Evolutionary conservation across 2,888 invertebrate species (phyloP).

Genomic region (Cheilosia urbana): DNA sequence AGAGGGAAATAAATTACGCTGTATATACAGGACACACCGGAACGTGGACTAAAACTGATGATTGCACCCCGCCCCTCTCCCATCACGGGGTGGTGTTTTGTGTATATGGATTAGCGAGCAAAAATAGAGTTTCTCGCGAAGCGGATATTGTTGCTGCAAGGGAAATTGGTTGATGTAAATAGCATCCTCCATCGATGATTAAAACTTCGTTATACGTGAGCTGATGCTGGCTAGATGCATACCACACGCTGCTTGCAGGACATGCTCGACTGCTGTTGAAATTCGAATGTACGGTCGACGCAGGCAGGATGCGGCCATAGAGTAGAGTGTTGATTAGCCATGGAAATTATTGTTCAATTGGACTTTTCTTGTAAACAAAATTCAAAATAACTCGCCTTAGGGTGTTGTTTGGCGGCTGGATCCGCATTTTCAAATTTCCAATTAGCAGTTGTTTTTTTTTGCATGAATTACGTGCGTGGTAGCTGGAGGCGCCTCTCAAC

Average conservation of each 20-base stretch:
- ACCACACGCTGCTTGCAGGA: not conserved
- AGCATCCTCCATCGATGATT: slow-evolving; percentile 45
- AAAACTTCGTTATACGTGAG: slow-evolving; percentile 34
- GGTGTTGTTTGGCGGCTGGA: too few species aligned
- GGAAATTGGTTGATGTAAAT: slow-evolving; percentile 59
- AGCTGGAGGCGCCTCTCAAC: too few species aligned
- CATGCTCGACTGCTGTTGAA: slow-evolving; percentile 2
- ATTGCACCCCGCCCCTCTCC: not conserved
- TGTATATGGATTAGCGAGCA: slow-evolving; percentile 29
- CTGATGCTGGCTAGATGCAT: not conserved
- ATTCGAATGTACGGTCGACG: slow-evolving; percentile 5
- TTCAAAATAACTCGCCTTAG: too few species aligned
- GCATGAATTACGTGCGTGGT: too few species aligned
- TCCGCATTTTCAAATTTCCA: too few species aligned
- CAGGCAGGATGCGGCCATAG: not conserved
- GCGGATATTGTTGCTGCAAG: slow-evolving; percentile 57
- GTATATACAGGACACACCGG: slow-evolving; percentile 6
- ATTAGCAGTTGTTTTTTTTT: too few species aligned
- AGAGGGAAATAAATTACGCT: slow-evolving; percentile 64
- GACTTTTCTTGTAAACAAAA: too few species aligned
- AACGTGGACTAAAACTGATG: slow-evolving; percentile 24
- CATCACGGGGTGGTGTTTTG: slow-evolving; percentile 1
- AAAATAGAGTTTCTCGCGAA: slow-evolving; percentile 49
- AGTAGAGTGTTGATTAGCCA: not conserved
- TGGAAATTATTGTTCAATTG: too few species aligned